Evolutionary conservation across 2,888 invertebrate genomes (phyloP), one percentile per base, ranked within the genome.

Genomic region (Ichneumoninae sp.): DNA sequence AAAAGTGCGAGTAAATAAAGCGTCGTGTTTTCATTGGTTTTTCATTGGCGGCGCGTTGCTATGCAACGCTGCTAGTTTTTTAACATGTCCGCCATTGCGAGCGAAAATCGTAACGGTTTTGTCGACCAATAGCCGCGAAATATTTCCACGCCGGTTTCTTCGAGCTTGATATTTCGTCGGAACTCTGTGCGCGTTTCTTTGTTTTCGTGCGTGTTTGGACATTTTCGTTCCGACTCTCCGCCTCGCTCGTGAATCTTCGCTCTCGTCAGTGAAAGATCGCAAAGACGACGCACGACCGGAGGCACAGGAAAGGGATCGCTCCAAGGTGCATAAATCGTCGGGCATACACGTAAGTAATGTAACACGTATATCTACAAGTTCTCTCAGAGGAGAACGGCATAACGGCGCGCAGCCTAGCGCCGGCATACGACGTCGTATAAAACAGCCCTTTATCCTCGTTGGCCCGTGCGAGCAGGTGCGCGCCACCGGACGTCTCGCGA

Each of bases 371-470:
- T 19, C 60, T 47, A 30, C 26, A 73, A 36, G 63, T 47, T 63
- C n/a, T 16, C 13, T 33, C 16, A 6, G 33, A 33, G 33, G 16
- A 63, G 30, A 33, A 33, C n/a, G 13, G 30, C 30, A 33, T 30
- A 30, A 33, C 33, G n/a, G 13, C 16, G 16, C 26, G 16, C 16
- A n/a, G 19, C 30, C 33, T n/a, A 22, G 40, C 44, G 52, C 65
- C 40, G 36, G n/a, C 36, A 26, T 30, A 26, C 68, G 33, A 65
- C 50, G 81, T 69, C 88, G 78, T 87, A 89, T 89, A 90, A 89
- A 88, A 88, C 85, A 83, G 63, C 76, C 83, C 74, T 87, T 82
- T 83, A 78, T 87, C 81, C 86, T 86, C 86, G 73, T 88, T 87
- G 70, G 69, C 22, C 22, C 63, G 33, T 19, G 74, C 65, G 74